Evolutionary conservation across 2,888 invertebrate species (phyloP).

Genomic region (Beris chalybata): DNA sequence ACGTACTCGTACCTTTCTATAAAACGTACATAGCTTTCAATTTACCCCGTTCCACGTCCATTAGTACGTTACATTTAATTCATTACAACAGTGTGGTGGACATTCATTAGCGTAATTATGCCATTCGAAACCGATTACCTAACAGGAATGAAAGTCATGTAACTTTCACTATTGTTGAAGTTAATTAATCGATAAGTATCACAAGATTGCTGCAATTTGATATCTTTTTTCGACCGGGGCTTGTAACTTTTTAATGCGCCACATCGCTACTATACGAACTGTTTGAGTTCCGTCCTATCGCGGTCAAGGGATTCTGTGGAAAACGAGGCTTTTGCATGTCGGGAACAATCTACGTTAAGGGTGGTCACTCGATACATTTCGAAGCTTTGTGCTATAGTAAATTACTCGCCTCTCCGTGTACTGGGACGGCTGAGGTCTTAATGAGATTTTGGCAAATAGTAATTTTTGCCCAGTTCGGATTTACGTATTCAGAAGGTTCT

Average conservation of each 20-base stretch:
- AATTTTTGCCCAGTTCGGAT: slow-evolving; percentile 13
- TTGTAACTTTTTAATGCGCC: not conserved
- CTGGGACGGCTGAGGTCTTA: slow-evolving; percentile 3
- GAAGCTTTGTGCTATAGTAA: slow-evolving; percentile 11
- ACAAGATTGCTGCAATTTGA: slow-evolving; percentile 22
- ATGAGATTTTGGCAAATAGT: slow-evolving; percentile 31
- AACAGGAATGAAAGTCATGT: slow-evolving; percentile 32
- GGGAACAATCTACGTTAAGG: slow-evolving; percentile 14
- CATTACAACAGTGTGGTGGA: slow-evolving; percentile 10
- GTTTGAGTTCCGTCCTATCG: no score
- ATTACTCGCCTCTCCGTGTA: slow-evolving; percentile 4
- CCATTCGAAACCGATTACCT: slow-evolving; percentile 29
- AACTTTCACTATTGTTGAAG: slow-evolving; percentile 26
- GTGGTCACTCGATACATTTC: slow-evolving; percentile 17
- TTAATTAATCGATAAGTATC: slow-evolving; percentile 32
- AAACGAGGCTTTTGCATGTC: slow-evolving; percentile 29
- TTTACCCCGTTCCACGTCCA: not conserved
- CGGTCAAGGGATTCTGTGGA: slow-evolving; percentile 14
- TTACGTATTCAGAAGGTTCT: slow-evolving; percentile 1
- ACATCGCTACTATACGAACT: no score
- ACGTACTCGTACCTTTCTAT: slow-evolving; percentile 14
- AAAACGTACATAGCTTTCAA: not conserved
- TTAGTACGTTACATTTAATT: slow-evolving; percentile 23
- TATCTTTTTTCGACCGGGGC: slow-evolving; percentile 3
- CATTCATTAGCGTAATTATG: slow-evolving; percentile 31